phyloP scores from a whole-genome alignment of 2,797 vertebrate genomes.

The Sebastes trivittatus region DNA sequence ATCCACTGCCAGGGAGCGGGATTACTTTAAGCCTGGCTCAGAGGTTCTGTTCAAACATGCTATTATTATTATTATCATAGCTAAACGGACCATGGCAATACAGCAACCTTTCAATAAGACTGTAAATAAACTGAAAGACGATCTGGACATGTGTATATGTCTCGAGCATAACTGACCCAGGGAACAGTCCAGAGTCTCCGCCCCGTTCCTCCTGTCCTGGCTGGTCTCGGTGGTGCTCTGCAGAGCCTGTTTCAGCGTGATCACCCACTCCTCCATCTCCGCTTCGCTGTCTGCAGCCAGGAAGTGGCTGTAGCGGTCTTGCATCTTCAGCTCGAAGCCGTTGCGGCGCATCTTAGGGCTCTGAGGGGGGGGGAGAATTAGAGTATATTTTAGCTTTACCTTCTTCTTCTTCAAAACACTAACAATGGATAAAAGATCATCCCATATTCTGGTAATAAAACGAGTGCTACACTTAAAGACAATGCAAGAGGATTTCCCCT shows the following conservation, averaged over 20 bases:
- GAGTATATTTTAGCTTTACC: no score
- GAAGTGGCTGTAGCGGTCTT: constrained; percentile 96
- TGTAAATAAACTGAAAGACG: not conserved
- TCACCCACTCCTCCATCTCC: constrained; percentile 98
- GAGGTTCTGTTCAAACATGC: not conserved
- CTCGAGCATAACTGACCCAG: constrained; percentile 64
- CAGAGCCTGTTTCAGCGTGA: constrained; percentile 91
- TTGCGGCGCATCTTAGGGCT: constrained; percentile 94
- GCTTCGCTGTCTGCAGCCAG: constrained; percentile 94
- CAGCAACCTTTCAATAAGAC: not conserved
- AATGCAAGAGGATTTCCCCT: not conserved
- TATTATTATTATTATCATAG: constrained; percentile 11
- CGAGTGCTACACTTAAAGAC: no score
- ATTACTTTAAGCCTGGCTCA: constrained; percentile 18
- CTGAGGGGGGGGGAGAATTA: constrained; percentile 64
- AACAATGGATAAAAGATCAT: not conserved
- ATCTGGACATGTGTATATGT: not conserved
- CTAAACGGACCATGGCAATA: constrained; percentile 1
- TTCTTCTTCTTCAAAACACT: not conserved
- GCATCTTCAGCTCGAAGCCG: constrained; percentile 95
- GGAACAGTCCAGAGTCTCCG: constrained; percentile 83
- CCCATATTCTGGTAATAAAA: not conserved
- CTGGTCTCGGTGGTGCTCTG: constrained; percentile 88
- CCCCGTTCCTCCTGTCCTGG: constrained; percentile 88
- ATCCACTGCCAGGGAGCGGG: not conserved